Conservation (phyloP, 2,797 vertebrate species). For the Falco novaeseelandiae region DNA sequence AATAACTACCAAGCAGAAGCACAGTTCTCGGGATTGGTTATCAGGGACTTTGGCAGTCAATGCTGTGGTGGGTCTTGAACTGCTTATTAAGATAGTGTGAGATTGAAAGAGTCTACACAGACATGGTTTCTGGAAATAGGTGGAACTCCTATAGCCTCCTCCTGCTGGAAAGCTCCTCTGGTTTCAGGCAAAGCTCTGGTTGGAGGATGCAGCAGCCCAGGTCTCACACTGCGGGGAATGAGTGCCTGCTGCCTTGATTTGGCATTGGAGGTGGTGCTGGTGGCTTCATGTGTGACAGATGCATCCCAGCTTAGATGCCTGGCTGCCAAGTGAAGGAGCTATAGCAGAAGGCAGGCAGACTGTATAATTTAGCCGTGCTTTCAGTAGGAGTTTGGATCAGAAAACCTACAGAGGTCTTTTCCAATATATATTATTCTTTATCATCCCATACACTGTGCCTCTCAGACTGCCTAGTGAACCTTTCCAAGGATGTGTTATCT, state of each 20-base stretch:
- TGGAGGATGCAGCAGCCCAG: not conserved
- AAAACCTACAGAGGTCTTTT: not conserved
- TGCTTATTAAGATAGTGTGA: not conserved
- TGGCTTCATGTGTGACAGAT: not conserved
- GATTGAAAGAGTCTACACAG: not conserved
- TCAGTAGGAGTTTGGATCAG: not conserved
- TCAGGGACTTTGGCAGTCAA: not conserved
- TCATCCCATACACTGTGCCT: not conserved
- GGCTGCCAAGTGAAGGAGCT: not conserved
- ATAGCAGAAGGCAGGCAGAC: not conserved
- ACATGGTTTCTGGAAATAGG: rapidly evolving
- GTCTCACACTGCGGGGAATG: not conserved
- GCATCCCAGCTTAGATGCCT: not conserved
- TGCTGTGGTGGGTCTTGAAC: not conserved
- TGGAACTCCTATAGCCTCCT: not conserved
- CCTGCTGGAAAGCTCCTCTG: not conserved
- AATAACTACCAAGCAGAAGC: not conserved
- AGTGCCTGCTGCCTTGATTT: not conserved
- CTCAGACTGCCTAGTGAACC: not conserved
- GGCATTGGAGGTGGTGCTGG: rapidly evolving
- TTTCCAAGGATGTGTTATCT: not conserved
- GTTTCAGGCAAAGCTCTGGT: not conserved
- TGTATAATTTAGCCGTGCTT: not conserved
- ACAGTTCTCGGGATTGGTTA: not conserved
- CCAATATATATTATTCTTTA: not conserved